These are phyloP conservation scores for Hippocampus abdominalis DNA, from an alignment of 2,113 vertebrate genomes.

Conservation along the genomic window DNA sequence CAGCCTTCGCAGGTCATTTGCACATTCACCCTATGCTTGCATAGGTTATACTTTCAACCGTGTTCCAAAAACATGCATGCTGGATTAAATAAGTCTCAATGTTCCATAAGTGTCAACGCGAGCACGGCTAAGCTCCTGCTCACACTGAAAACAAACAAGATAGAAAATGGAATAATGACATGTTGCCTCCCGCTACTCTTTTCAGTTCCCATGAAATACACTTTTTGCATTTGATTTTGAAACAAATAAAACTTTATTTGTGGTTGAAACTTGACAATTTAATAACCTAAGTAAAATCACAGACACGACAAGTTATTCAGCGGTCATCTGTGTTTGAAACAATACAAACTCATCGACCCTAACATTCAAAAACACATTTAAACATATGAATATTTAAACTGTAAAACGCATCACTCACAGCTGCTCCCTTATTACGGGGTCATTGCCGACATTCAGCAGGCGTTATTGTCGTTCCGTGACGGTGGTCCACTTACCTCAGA, in stretches of 20 bases:
- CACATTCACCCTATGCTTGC: neutral
- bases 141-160: neutral
- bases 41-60: neutral
- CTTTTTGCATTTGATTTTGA: neutral
- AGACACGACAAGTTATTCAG: neutral
- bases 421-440: neutral
- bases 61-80: neutral
- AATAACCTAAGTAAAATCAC: neutral
- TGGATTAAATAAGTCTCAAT: neutral
- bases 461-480: neutral
- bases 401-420: neutral
- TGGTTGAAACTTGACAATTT: neutral
- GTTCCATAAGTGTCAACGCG: neutral
- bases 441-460: neutral
- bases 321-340: neutral
- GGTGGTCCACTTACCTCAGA: neutral
- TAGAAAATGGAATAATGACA: neutral
- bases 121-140: neutral
- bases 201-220: neutral
- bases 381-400: neutral
- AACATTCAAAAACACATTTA: neutral
- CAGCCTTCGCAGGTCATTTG: neutral
- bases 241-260: neutral
- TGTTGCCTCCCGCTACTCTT: too few species aligned
- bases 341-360: neutral